Base-by-base conservation (phyloP, 2,888 invertebrate species). In the Entomobrya multifasciata region DNA sequence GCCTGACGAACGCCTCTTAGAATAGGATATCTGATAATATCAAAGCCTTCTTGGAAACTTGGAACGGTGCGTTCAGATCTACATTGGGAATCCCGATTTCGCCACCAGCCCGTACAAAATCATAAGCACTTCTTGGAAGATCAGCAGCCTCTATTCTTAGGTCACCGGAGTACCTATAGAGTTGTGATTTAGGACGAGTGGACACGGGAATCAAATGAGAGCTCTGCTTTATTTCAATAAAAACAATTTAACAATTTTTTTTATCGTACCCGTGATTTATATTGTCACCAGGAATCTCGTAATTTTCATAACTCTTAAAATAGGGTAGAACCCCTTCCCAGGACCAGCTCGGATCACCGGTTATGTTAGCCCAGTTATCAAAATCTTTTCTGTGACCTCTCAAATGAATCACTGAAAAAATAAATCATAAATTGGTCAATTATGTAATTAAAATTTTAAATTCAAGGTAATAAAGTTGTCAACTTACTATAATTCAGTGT, bases 241-340 rank as follows among this genome's bases (percentile, higher is more conserved):
- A n/a, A n/a, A n/a, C n/a, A n/a, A n/a, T n/a, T n/a, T n/a, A n/a
- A n/a, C n/a, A n/a, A n/a, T n/a, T n/a, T n/a, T n/a, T n/a, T n/a
- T n/a, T n/a, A 1, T 17, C 8, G 30, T 85, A 85, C 13, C 79
- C 36, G 8, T 36, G 36, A 1, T 49, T 83, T 77, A 77, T 65
- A 44, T 36, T 22, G 36, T 88, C 88, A 11, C 86, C 86, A 17
- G 72, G 78, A 4, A 84, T 67, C 20, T 78, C 83, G 44, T 84
- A 86, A 41, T 87, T 52, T 60, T 88, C 88, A 30, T 88, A 77
- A 25, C 70, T 80, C 60, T 84, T 86, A 44, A 88, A 88, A 41
- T 44, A 80, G 10, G 86, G 86, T 4, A 86, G 52, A 10, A 88
- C 84, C 0, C 88, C 86, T 52, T 83, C 83, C 88, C 88, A 88